Conservation (phyloP, 2,888 invertebrate genomes). For the Acrobasis consociella region DNA sequence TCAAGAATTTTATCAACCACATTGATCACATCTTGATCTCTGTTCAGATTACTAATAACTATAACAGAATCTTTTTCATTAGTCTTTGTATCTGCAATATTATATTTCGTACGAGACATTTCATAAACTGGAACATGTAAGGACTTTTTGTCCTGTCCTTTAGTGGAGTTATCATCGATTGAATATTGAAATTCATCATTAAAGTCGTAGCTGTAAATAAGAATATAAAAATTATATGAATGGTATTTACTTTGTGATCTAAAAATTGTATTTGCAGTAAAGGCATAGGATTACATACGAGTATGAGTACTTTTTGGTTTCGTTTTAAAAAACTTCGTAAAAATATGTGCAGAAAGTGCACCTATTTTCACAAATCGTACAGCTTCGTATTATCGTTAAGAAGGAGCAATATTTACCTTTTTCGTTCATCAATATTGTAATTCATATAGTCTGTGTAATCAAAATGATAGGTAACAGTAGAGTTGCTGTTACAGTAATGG, state of each 20-base stretch:
- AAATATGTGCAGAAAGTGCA: too few species aligned
- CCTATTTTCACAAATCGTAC: too few species aligned
- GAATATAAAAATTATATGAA: neutral
- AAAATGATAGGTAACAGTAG: neutral
- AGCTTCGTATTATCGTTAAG: too few species aligned
- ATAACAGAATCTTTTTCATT: slow-evolving; percentile 31
- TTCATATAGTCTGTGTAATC: neutral
- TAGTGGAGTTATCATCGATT: neutral
- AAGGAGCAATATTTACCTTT: neutral
- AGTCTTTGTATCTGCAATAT: slow-evolving; percentile 5
- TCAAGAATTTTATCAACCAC: slow-evolving; percentile 43
- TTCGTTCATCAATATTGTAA: neutral
- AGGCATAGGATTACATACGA: too few species aligned
- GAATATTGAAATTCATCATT: slow-evolving; percentile 3
- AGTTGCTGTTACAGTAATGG: slow-evolving; percentile 27
- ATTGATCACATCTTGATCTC: slow-evolving; percentile 35
- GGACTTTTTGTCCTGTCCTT: too few species aligned
- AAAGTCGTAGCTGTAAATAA: neutral
- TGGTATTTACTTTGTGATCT: too few species aligned
- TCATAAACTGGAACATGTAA: slow-evolving; percentile 29
- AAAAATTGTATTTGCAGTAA: too few species aligned
- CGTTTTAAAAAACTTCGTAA: too few species aligned
- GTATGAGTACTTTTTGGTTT: too few species aligned
- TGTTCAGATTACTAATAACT: slow-evolving; percentile 39
- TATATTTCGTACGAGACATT: slow-evolving; percentile 30